Evolutionary conservation across 2,113 vertebrate species (phyloP).

Genomic region (Lanius collurio): DNA sequence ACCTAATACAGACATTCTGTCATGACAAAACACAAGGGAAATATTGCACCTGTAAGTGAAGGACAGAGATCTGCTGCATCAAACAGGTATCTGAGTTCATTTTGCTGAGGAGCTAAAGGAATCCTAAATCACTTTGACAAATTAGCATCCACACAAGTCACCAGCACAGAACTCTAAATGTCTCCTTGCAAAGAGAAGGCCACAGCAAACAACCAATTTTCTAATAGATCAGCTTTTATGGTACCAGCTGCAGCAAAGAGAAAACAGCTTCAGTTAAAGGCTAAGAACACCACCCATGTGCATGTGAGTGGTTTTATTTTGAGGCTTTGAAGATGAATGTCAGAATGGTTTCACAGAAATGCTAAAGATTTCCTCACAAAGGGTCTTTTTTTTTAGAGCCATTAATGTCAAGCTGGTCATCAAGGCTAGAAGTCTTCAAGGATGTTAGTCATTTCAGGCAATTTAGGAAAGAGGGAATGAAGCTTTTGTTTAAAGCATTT

Average conservation of each 20-base stretch:
- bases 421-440: not conserved
- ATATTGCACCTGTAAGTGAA: not conserved
- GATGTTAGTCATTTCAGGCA: not conserved
- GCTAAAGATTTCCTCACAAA: not conserved
- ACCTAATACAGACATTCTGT: not conserved
- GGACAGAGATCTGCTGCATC: not conserved
- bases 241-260: not conserved
- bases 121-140: not conserved
- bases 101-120: not conserved
- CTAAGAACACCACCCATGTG: not conserved
- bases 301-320: not conserved
- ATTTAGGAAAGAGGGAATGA: not conserved
- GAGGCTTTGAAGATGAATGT: not conserved
- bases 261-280: not conserved
- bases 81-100: not conserved
- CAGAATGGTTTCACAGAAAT: not conserved
- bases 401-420: not conserved
- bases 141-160: not conserved
- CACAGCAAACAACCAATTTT: not conserved
- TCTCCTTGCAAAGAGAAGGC: not conserved
- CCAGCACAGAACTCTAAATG: not conserved
- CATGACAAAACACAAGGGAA: not conserved
- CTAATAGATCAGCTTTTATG: not conserved
- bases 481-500: not conserved
- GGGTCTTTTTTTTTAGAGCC: not conserved